A percentile compares a stretch with the other conserved stretches of the same genome.
These are phyloP conservation scores for Crotalus viridis DNA, from an alignment of 2,113 vertebrate genomes.

Conservation along the genomic window DNA sequence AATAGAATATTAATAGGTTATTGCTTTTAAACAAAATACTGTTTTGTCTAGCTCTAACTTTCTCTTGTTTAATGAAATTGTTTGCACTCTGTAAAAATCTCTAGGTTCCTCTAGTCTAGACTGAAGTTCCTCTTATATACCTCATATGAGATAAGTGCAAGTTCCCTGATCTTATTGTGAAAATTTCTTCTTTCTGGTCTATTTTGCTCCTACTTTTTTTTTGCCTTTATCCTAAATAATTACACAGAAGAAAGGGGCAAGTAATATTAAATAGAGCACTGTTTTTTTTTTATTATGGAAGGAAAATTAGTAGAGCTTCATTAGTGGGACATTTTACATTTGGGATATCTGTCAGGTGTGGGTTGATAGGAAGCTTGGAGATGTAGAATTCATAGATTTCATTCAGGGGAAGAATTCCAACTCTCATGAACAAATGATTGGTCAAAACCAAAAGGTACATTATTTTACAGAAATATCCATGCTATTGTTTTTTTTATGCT, in stretches of 20 bases:
- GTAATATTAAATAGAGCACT: background rate
- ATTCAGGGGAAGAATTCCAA: background rate
- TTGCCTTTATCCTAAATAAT: background rate
- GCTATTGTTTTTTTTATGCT: background rate
- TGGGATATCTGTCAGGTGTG: background rate
- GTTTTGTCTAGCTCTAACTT: background rate
- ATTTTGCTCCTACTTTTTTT: background rate
- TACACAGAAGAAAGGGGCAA: background rate
- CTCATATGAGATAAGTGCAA: background rate
- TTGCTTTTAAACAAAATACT: background rate
- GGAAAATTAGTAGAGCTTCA: background rate
- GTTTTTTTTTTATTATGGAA: background rate
- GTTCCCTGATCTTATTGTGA: background rate
- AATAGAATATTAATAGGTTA: background rate
- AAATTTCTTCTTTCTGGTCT: background rate
- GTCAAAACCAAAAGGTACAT: background rate
- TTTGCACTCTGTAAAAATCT: background rate
- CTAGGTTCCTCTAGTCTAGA: background rate
- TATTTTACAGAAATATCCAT: background rate
- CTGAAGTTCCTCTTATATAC: background rate
- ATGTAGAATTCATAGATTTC: background rate
- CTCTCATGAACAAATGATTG: background rate
- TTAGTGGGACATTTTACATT: background rate
- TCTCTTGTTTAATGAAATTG: background rate
- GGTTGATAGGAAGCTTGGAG: background rate